Conservation (phyloP, 2,113 vertebrate genomes). For the Muscicapa adusta region DNA sequence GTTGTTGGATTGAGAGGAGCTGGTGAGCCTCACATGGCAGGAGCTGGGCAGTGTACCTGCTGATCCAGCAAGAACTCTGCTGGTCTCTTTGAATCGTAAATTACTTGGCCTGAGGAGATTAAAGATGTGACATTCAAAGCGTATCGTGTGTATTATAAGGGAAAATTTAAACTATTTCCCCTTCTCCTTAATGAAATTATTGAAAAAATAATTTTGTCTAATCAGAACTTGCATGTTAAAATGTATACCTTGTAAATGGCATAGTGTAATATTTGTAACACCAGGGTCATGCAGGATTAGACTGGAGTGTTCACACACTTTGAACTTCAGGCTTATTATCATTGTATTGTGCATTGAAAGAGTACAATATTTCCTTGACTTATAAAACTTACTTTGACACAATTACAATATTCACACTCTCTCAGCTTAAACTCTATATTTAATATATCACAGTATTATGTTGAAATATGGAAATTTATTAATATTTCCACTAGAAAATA, state of each 20-base stretch:
- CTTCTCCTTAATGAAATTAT: background rate
- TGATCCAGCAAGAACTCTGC: background rate
- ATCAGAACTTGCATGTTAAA: background rate
- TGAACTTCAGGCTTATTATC: background rate
- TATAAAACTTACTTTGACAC: background rate
- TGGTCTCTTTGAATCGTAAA: background rate
- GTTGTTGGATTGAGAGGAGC: background rate
- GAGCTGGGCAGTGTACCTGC: background rate
- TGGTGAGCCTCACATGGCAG: background rate
- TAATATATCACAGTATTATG: background rate
- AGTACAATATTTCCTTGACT: background rate
- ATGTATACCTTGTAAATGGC: background rate
- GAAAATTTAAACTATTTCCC: background rate
- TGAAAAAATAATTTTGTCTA: background rate
- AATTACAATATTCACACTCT: background rate
- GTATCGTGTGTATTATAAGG: background rate
- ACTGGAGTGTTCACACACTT: background rate
- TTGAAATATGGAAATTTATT: background rate
- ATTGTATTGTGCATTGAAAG: background rate
- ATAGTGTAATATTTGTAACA: background rate
- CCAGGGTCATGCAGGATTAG: background rate
- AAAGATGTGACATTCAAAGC: background rate
- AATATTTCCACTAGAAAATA: background rate
- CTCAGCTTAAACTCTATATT: background rate
- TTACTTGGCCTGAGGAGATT: background rate